Evolutionary conservation across 2,113 vertebrate genomes (phyloP), one percentile per base, ranked within the genome.

Genomic region (Nansenia antarctica): DNA sequence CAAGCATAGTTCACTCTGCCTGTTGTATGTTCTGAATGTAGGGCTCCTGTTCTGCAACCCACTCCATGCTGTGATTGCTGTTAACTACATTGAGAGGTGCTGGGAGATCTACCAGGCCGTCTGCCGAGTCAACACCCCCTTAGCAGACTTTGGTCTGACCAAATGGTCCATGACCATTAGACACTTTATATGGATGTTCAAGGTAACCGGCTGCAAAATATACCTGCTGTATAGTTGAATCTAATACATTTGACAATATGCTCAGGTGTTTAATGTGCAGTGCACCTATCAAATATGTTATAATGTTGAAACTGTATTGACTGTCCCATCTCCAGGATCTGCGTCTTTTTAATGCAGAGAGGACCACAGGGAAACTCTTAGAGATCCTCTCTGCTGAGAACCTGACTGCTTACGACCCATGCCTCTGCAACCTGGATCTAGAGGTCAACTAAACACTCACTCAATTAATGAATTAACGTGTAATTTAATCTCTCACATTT

Each of bases 171-270:
- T 98, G 93, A 97, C 84, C 67, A 92, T 79, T 85, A 89, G 92
- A 34, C 83, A 95, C 15, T 93, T 99, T 71, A 82, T 99, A 74
- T 95, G 93, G 94, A 93, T 96, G 91, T 73, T 96, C 59, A 91
- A 92, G 22, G 96, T 98, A 87, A 83, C 15, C n/a, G 11, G n/a
- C n/a, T n/a, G n/a, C 8, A 62, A 83, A 14, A 49, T n/a, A 1
- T n/a, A 49, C 45, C n/a, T 49, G 39, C 12, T 5, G 15, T 20
- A 49, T 3, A 49, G 45, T 49, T 49, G 5, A 26, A 54, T n/a
- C n/a, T n/a, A n/a, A n/a, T n/a, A n/a, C n/a, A n/a, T n/a, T n/a
- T n/a, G n/a, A n/a, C n/a, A n/a, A n/a, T n/a, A n/a, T n/a, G n/a
- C n/a, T n/a, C n/a, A n/a, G n/a, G n/a, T n/a, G n/a, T n/a, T n/a